Base-by-base conservation (phyloP, 2,113 vertebrate genomes). In the Zosterops japonicus region DNA sequence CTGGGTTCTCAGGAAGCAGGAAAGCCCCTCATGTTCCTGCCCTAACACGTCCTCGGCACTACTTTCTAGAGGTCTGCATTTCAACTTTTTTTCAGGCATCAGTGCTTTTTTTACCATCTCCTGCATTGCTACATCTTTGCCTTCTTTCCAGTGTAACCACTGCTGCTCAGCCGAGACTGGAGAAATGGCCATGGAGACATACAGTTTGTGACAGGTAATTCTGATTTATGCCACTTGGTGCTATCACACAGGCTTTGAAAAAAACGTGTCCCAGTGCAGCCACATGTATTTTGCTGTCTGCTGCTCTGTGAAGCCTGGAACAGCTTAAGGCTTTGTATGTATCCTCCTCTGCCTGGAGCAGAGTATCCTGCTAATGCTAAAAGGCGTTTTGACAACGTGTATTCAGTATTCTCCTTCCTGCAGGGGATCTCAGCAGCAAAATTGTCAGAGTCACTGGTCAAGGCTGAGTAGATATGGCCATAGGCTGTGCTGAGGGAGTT, bases 221-320 rank as follows among this genome's bases (percentile, higher is more conserved):
- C 83, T 86, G 92, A 89, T 94, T 83, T 83, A 80, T 77, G 79
- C 42, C 86, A 76, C 67, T 92, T 69, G 33, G 50, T 92, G 68
- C 53, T 76, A 70, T 70, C 75, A 46, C 33, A 46, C 14, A 55
- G 52, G 69, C 39, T 91, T 82, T 90, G 52, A 91, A 93, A 87
- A 67, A 50, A 77, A 35, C 1, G 0, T 44, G 65, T 67, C 52
- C 60, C 87, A 67, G 1, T 39, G 69, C 69, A 94, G 81, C 64
- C 77, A 56, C 52, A 11, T 70, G 77, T 53, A 81, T 69, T 94
- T 88, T 89, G 42, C 83, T 94, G 83, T 76, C 89, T 92, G 76
- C 68, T 87, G 55, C 39, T 84, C 75, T 31, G 44, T 19, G 47
- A 84, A 91, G 90, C 87, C 49, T 84, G 70, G 60, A 89, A 82